These are phyloP conservation scores for Drosophila demipolita DNA, from an alignment of 2,888 invertebrate genomes.

Conservation along the genomic window DNA sequence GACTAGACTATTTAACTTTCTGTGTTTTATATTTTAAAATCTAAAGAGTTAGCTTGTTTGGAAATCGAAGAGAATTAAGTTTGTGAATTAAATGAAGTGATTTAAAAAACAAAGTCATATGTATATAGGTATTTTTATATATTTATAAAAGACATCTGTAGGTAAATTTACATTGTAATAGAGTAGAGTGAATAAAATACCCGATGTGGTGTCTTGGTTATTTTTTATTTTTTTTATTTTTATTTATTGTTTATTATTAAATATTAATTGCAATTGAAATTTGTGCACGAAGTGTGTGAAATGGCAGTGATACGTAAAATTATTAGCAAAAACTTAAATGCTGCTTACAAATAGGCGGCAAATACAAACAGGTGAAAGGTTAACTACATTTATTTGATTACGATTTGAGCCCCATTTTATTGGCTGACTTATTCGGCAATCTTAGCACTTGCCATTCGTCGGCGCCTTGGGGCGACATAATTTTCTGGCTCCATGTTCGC, in stretches of 20 bases:
- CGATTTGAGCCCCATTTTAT: constrained; percentile 59
- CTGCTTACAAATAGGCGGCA: constrained; percentile 51
- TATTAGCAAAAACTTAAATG: constrained; percentile 55
- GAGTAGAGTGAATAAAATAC: not conserved
- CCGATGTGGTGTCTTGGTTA: not conserved
- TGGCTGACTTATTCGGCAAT: constrained; percentile 14
- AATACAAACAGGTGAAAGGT: constrained; percentile 56
- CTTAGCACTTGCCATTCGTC: constrained; percentile 88
- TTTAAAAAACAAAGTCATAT: not conserved
- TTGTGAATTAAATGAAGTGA: not conserved
- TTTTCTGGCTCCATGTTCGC: constrained; percentile 91
- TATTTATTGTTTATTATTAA: constrained; percentile 56
- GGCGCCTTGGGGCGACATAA: constrained; percentile 93
- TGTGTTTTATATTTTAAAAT: not conserved
- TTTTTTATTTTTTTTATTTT: constrained; percentile 4
- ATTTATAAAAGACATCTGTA: not conserved
- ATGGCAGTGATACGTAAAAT: constrained; percentile 58
- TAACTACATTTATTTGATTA: constrained; percentile 44
- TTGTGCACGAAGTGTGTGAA: constrained; percentile 51
- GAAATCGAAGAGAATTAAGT: not conserved
- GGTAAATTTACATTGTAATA: not conserved
- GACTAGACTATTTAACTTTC: not conserved
- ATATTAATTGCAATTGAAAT: constrained; percentile 72
- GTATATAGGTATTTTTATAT: not conserved
- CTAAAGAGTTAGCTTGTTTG: not conserved